Base-by-base conservation (phyloP, 2,797 vertebrate species). In the Sebastes hopkinsi region DNA sequence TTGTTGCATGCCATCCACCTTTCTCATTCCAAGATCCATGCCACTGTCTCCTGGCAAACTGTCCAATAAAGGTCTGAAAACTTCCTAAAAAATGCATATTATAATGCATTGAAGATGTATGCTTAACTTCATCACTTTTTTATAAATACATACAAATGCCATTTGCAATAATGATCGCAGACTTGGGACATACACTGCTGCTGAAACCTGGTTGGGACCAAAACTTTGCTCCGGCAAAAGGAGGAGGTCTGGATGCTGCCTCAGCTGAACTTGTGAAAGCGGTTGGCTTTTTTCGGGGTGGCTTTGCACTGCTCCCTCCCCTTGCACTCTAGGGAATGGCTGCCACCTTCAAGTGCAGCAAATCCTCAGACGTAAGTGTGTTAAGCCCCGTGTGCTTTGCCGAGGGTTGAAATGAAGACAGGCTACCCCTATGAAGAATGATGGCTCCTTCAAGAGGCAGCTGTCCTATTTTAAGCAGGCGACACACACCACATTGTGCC, bases 381-480 rank as follows among this genome's bases (percentile, higher is more conserved):
- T 92, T 94, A 90, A 94, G 91, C 91, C 87, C 88, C 14, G 87
- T 87, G 91, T 92, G 91, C 82, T 87, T 87, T 77, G 85, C 90
- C 46, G 72, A 81, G 83, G 84, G 75, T 82, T 90, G 85, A 90
- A 90, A 90, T 90, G 88, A 92, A 93, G 92, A 93, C 90, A 90
- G 92, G 86, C 85, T 80, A 70, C 77, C 72, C 83, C 77, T 85
- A 87, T 92, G 93, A 94, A 94, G 92, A 94, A 89, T 92, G 90
- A 92, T 85, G 88, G 81, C 88, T 91, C 79, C 86, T 89, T 91
- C 88, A 87, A 90, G 82, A 93, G 87, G 83, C 90, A 89, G 87
- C 89, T 93, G 95, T 92, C 93, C 92, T 89, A 86, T 94, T 94
- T 94, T 89, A 86, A 90, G 85, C 88, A 77, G 64, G 80, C 67